A percentile compares a stretch with the other conserved stretches of the same genome.
Evolutionary conservation across 1,140 invertebrate species (phyloP).

Genomic region (Lepeophtheirus salmonis): DNA sequence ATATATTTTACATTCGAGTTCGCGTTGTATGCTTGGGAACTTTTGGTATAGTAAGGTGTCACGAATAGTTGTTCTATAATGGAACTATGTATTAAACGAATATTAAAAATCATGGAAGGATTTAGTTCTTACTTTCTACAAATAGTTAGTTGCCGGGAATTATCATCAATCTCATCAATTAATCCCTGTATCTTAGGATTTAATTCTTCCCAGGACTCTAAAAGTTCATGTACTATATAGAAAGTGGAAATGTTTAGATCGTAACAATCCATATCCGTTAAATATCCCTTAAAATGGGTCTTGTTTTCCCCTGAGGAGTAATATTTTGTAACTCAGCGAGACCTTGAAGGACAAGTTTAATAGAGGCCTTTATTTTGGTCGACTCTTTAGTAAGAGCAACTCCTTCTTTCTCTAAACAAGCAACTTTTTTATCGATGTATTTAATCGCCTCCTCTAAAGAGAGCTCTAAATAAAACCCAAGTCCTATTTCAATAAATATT

Average conservation of each 20-base stretch:
- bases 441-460: slow-evolving; percentile 43
- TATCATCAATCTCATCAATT: background rate
- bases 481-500: slow-evolving; percentile 51
- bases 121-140: background rate
- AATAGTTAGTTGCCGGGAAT: background rate
- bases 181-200: background rate
- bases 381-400: slow-evolving; percentile 41
- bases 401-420: slow-evolving; percentile 40
- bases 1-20: background rate
- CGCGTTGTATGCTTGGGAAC: background rate
- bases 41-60: background rate
- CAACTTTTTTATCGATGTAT: slow-evolving; percentile 47
- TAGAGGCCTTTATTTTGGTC: slow-evolving; percentile 49
- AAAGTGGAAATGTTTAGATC: background rate
- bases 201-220: background rate
- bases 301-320: background rate
- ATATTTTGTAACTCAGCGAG: slow-evolving; percentile 37
- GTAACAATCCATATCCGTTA: background rate
- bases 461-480: slow-evolving; percentile 53
- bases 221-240: background rate
- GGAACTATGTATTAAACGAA: no score
- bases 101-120: no score
- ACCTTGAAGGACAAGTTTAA: slow-evolving; percentile 50
- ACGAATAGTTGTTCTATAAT: background rate
- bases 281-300: background rate